Base-by-base conservation (phyloP, 2,113 vertebrate genomes). In the Rhinoderma darwinii region DNA sequence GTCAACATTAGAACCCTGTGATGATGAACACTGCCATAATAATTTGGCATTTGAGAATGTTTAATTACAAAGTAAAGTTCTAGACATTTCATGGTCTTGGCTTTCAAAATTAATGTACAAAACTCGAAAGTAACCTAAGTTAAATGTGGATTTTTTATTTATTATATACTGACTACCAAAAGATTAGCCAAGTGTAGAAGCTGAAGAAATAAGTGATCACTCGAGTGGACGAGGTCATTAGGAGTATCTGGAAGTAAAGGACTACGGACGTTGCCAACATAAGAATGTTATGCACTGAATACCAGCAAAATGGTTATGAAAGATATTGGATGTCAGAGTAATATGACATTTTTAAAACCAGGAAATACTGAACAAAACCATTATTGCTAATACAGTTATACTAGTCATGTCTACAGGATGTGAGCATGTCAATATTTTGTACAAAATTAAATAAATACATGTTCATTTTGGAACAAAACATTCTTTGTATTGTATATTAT, bases 31-130 rank as follows among this genome's bases (percentile, higher is more conserved):
- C n/a, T 82, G 56, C n/a, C 61, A 82, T 41, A 66, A 59, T 63
- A 82, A 82, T 82, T 41, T 27, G 9, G 56, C 56, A n/a, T 82
- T 82, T 63, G 51, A 39, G 2, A 22, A 43, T 30, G 39, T 82
- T 66, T 82, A 56, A 81, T 37, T 37, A 15, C 37, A 63, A 78
- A 35, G 43, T 47, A 2, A 35, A 44, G n/a, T 25, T 20, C 10
- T 56, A 22, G 35, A 56, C 50, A 56, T 37, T 37, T 56, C 11
- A 74, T 43, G 5, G 41, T 47, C 25, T 43, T 47, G 4, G 6
- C 15, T 32, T 66, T 17, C 30, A 66, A 32, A 66, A 32, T 32
- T 5, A 17, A 3, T 4, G 12, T 66, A 5, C 6, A 35, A 66
- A n/a, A 47, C 44, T 11, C 44, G 1, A 47, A 7, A 12, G 9